A percentile compares a stretch with the other conserved stretches of the same genome.
Conservation (phyloP, 2,797 vertebrate genomes). For the Paedocypris micromegethes region DNA sequence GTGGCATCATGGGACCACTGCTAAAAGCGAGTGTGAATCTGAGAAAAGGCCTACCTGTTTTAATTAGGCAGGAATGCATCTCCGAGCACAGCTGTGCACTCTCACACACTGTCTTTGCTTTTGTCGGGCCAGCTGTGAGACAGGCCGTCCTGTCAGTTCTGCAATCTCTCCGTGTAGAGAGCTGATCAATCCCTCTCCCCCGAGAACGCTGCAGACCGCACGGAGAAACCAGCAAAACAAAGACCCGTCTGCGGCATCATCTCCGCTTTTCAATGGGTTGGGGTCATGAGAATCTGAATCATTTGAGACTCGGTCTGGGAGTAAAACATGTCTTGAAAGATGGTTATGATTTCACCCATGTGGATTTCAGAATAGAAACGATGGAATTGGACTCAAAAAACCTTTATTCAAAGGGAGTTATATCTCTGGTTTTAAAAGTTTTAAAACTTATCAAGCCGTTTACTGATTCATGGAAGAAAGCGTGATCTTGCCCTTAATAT, state of each 20-base stretch:
- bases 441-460: too few species aligned
- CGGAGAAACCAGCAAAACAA: conserved; percentile 27
- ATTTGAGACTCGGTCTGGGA: neutral
- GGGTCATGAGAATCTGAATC: neutral
- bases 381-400: too few species aligned
- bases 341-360: too few species aligned
- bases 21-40: conserved; percentile 20
- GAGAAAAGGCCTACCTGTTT: conserved; percentile 46
- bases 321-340: too few species aligned
- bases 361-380: too few species aligned
- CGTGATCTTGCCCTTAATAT: too few species aligned
- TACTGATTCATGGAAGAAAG: too few species aligned
- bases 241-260: conserved; percentile 1
- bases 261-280: neutral
- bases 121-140: conserved; percentile 49
- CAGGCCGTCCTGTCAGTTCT: conserved; percentile 48
- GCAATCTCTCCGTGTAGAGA: conserved; percentile 43
- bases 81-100: conserved; percentile 47
- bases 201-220: conserved; percentile 28
- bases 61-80: conserved; percentile 51
- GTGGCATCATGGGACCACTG: conserved; percentile 38
- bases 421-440: too few species aligned
- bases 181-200: conserved; percentile 45
- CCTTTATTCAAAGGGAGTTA: too few species aligned
- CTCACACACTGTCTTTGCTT: conserved; percentile 37